Conservation (phyloP, 2,113 vertebrate species). For the Channa maculata region DNA sequence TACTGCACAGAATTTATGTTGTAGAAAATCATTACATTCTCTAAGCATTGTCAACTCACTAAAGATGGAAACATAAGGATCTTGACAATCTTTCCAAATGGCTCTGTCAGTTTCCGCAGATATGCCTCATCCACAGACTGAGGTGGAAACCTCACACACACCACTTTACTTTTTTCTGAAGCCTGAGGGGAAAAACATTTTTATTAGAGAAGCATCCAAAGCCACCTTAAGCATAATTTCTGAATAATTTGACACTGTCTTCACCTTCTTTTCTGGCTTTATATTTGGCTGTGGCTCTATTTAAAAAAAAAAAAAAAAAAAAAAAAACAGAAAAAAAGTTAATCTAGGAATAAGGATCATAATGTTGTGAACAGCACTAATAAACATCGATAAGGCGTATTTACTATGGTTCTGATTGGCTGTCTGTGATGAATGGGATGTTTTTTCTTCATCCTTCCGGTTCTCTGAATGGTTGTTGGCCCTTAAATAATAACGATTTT, state of each 20-base stretch:
- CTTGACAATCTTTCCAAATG: conserved; percentile 73
- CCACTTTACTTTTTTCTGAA: conserved; percentile 62
- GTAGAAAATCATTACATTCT: too few species aligned
- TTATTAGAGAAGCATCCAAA: background rate
- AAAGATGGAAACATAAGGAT: conserved; percentile 76
- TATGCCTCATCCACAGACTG: conserved; percentile 68
- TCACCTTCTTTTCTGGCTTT: conserved; percentile 51
- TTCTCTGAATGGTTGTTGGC: conserved; percentile 28
- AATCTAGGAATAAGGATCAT: background rate
- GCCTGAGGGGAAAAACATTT: conserved; percentile 27
- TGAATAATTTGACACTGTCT: too few species aligned
- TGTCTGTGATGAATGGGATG: background rate
- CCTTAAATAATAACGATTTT: conserved; percentile 7
- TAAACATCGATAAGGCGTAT: background rate
- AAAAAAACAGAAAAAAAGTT: conserved; percentile 1
- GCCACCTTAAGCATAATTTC: fast-evolving
- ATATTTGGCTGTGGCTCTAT: background rate
- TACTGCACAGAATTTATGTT: background rate
- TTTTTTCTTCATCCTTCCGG: background rate
- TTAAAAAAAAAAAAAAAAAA: background rate
- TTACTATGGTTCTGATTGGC: conserved; percentile 41
- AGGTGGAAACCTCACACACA: conserved; percentile 75
- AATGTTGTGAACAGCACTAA: background rate
- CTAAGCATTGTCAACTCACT: conserved; percentile 50
- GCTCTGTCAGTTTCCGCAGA: conserved; percentile 66